A percentile compares a stretch with the other conserved stretches of the same genome.
Evolutionary conservation across 2,888 invertebrate species (phyloP).

Genomic region (Agriopis aurantiaria): DNA sequence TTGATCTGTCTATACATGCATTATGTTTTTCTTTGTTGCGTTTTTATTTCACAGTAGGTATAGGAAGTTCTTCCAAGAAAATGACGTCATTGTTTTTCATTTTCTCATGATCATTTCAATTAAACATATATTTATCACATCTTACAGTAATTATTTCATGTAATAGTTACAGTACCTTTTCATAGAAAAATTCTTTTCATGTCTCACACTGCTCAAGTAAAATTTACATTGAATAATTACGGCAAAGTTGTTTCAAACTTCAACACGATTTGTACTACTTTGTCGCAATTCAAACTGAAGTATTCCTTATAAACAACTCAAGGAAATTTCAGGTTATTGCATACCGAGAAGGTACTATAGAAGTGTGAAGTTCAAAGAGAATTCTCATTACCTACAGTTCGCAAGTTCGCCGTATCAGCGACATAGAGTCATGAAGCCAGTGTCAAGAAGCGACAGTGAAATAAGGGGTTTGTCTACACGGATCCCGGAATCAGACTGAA

Average conservation of each 20-base stretch:
- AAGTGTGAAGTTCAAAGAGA: conserved; percentile 32
- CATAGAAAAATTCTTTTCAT: not conserved
- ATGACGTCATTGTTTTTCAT: conserved; percentile 16
- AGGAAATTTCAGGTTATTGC: conserved; percentile 4
- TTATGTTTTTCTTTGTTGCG: not conserved
- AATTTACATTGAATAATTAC: not conserved
- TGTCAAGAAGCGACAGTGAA: conserved; percentile 18
- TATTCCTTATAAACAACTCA: not conserved
- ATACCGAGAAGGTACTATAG: conserved; percentile 29
- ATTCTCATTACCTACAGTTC: conserved; percentile 34
- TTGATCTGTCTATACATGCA: too few relatives aligned
- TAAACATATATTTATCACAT: not conserved
- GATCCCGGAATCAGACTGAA: too few relatives aligned
- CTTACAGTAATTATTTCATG: conserved; percentile 1
- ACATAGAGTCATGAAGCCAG: conserved; percentile 40
- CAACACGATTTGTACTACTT: not conserved
- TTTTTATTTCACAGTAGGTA: not conserved
- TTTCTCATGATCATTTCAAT: conserved; percentile 16
- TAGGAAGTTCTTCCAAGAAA: conserved; percentile 1
- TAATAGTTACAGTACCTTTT: not conserved
- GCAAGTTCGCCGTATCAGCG: conserved; percentile 44
- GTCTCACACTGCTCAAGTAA: not conserved
- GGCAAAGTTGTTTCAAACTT: not conserved
- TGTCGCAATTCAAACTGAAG: conserved; percentile 1
- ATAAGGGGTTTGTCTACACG: too few relatives aligned